These are phyloP conservation scores for Aleiodes sp. DNA, from an alignment of 1,140 invertebrate species.

Conservation along the genomic window DNA sequence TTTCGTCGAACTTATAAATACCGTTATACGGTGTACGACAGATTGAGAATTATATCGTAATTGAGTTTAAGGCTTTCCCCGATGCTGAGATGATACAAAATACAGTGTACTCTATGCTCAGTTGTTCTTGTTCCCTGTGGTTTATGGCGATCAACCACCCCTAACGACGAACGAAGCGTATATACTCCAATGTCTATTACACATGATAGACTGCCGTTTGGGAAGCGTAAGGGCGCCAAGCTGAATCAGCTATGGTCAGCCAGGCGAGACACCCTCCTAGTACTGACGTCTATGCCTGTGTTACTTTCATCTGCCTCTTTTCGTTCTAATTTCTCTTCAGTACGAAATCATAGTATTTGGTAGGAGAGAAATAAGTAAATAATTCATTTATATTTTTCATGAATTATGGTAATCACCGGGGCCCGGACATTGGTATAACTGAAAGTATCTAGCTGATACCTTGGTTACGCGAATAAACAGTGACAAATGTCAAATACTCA, in stretches of 20 bases:
- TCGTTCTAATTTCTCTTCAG: neutral
- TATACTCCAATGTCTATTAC: constrained; percentile 39
- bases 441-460: too few relatives aligned
- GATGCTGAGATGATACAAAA: too few relatives aligned
- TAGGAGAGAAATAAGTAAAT: too few relatives aligned
- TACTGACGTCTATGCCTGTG: neutral
- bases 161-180: constrained; percentile 14
- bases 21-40: neutral
- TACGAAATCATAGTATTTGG: too few relatives aligned
- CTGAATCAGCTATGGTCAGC: constrained; percentile 56
- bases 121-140: neutral
- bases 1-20: too few relatives aligned
- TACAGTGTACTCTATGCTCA: neutral
- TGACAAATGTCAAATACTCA: too few relatives aligned
- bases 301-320: neutral
- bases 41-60: neutral
- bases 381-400: too few relatives aligned
- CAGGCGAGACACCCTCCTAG: constrained; percentile 54
- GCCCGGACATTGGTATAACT: too few relatives aligned
- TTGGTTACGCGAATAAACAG: too few relatives aligned
- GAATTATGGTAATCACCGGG: too few relatives aligned
- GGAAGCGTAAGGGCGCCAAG: constrained; percentile 48
- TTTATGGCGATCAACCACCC: constrained; percentile 21
- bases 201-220: constrained; percentile 50
- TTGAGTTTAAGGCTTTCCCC: neutral